A percentile compares a stretch with the other conserved stretches of the same genome.
These are phyloP conservation scores for Cerceris rybyensis DNA, from an alignment of 2,888 invertebrate species.

Conservation along the genomic window DNA sequence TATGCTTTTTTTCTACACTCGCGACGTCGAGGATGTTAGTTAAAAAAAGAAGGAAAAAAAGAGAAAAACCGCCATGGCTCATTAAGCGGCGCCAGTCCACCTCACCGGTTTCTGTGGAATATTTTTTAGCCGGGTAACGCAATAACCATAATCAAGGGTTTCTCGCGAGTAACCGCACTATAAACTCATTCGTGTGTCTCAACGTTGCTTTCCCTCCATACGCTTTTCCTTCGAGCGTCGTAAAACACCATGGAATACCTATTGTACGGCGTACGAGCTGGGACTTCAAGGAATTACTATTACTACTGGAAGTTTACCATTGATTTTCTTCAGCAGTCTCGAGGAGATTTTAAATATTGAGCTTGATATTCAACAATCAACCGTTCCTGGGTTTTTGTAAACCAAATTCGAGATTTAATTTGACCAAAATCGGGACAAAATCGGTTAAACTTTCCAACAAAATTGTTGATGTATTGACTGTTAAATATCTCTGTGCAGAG, in stretches of 20 bases:
- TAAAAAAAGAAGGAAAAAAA: conserved; percentile 25
- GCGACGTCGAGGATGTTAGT: conserved; percentile 31
- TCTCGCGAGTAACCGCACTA: conserved; percentile 36
- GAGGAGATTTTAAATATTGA: too few species aligned
- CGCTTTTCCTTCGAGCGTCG: conserved; percentile 4
- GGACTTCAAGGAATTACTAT: too few species aligned
- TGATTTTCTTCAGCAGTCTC: too few species aligned
- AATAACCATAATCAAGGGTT: conserved; percentile 64
- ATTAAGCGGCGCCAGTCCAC: conserved; percentile 56
- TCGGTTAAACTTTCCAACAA: too few species aligned
- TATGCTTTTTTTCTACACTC: conserved; percentile 30
- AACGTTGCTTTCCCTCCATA: conserved; percentile 1
- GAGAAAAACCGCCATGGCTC: conserved; percentile 46
- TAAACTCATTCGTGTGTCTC: conserved; percentile 18
- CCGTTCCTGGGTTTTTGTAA: too few species aligned
- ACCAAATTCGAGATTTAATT: too few species aligned
- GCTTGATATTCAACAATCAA: too few species aligned
- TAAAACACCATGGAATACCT: not conserved
- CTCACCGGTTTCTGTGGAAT: conserved; percentile 33
- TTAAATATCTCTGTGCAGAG: too few species aligned
- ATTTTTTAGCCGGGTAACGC: conserved; percentile 42
- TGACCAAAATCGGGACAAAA: too few species aligned
- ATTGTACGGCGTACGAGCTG: not conserved
- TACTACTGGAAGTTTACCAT: not conserved
- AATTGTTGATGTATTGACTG: too few species aligned